Conservation (phyloP, 2,888 invertebrate species). For the Troides helena region DNA sequence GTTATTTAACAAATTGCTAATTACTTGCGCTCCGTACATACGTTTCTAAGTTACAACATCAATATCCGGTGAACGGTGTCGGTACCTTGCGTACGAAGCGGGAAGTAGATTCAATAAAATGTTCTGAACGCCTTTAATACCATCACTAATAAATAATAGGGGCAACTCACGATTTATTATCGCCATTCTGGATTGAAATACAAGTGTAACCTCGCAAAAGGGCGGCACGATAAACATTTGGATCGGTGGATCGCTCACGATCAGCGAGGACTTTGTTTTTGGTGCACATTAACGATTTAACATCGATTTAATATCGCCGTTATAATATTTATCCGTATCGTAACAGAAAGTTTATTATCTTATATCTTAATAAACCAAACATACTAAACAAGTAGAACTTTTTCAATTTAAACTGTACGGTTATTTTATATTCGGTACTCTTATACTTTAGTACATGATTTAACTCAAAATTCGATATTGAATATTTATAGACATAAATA, state of each 20-base stretch:
- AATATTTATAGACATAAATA: too few relatives aligned
- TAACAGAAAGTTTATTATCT: too few relatives aligned
- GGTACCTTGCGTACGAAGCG: slow-evolving; percentile 33
- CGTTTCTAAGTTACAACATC: slow-evolving; percentile 25
- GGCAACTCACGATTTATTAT: slow-evolving; percentile 41
- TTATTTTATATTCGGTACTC: too few relatives aligned
- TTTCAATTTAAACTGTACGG: too few relatives aligned
- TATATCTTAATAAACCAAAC: too few relatives aligned
- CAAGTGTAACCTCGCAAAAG: slow-evolving; percentile 36
- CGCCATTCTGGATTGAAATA: slow-evolving; percentile 35
- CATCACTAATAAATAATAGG: slow-evolving; percentile 39
- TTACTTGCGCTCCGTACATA: background rate
- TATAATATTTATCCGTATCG: too few relatives aligned
- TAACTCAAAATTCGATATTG: too few relatives aligned
- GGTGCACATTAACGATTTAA: slow-evolving; percentile 7
- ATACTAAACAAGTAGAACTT: too few relatives aligned
- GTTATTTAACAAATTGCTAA: slow-evolving; percentile 16
- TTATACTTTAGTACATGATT: too few relatives aligned
- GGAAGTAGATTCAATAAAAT: slow-evolving; percentile 40
- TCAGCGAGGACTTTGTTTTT: slow-evolving; percentile 16
- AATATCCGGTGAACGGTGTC: slow-evolving; percentile 40
- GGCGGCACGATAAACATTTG: slow-evolving; percentile 37
- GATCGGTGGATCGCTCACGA: slow-evolving; percentile 31
- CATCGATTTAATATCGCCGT: too few relatives aligned
- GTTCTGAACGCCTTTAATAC: slow-evolving; percentile 33